Percentiles rank a stretch among this genome's conserved stretches.
These are phyloP conservation scores for Perdita meconis DNA, from an alignment of 2,888 invertebrate genomes.

Conservation along the genomic window DNA sequence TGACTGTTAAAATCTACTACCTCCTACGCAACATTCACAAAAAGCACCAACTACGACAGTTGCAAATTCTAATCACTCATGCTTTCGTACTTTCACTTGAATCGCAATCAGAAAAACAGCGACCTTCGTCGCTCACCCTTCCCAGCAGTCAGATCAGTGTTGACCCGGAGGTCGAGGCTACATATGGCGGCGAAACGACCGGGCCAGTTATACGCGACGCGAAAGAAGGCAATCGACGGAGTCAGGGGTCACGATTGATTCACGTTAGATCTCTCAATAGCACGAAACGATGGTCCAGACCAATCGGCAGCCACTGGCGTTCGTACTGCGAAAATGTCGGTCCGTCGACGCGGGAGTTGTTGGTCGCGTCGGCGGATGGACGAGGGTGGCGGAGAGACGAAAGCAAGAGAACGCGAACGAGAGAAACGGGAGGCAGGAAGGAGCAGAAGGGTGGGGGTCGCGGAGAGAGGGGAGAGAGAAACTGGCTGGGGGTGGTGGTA, in stretches of 20 bases:
- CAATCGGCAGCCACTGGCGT: conserved; percentile 58
- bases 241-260: conserved; percentile 55
- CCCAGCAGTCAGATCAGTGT: neutral
- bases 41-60: neutral
- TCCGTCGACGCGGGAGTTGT: conserved; percentile 60
- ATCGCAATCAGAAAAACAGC: neutral
- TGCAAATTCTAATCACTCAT: neutral
- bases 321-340: conserved; percentile 65
- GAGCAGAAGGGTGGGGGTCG: conserved; percentile 33
- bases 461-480: conserved; percentile 60
- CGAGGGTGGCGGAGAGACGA: conserved; percentile 32
- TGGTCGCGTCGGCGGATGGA: conserved; percentile 48
- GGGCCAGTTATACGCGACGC: conserved; percentile 1
- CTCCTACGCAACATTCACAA: neutral
- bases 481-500: conserved; percentile 70
- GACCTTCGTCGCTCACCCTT: neutral
- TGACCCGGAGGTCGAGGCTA: neutral
- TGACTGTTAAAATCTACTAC: too few species aligned
- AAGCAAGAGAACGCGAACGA: conserved; percentile 42
- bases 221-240: neutral
- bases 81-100: neutral
- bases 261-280: conserved; percentile 34
- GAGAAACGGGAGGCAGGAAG: conserved; percentile 31
- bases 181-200: neutral
- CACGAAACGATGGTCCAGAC: conserved; percentile 32